Conservation (phyloP, 2,888 invertebrate species). For the Pyrgus malvae region DNA sequence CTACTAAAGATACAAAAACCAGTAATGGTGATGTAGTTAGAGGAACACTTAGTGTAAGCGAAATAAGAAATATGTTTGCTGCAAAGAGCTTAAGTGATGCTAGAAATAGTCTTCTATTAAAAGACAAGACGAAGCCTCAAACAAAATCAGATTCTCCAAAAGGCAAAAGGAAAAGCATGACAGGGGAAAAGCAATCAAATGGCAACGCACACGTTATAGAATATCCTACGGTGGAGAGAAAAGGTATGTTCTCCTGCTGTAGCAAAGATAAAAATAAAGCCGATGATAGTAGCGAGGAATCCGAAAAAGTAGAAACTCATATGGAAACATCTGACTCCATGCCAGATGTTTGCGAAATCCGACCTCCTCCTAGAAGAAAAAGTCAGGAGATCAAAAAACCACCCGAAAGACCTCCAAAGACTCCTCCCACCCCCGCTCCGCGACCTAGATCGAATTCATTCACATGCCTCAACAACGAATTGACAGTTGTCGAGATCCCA, state of each 20-base stretch:
- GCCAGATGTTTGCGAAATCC: constrained; percentile 77
- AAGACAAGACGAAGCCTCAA: constrained; percentile 68
- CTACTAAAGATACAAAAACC: constrained; percentile 50
- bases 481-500: constrained; percentile 67
- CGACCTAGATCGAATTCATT: constrained; percentile 82
- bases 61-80: constrained; percentile 77
- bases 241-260: constrained; percentile 88
- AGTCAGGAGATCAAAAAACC: constrained; percentile 80
- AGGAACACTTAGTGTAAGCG: constrained; percentile 81
- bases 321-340: constrained; percentile 69
- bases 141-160: constrained; percentile 71
- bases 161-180: constrained; percentile 68
- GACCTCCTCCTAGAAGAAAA: constrained; percentile 84
- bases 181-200: constrained; percentile 65
- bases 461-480: constrained; percentile 68
- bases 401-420: constrained; percentile 87
- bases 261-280: constrained; percentile 82
- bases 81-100: constrained; percentile 77
- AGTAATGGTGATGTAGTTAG: constrained; percentile 76
- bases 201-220: constrained; percentile 84
- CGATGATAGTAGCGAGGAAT: constrained; percentile 73
- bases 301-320: constrained; percentile 58
- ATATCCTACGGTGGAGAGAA: constrained; percentile 87
- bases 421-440: constrained; percentile 71
- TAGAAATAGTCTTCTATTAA: constrained; percentile 74